Evolutionary conservation across 2,888 invertebrate genomes (phyloP).

Genomic region (Carcina quercana): DNA sequence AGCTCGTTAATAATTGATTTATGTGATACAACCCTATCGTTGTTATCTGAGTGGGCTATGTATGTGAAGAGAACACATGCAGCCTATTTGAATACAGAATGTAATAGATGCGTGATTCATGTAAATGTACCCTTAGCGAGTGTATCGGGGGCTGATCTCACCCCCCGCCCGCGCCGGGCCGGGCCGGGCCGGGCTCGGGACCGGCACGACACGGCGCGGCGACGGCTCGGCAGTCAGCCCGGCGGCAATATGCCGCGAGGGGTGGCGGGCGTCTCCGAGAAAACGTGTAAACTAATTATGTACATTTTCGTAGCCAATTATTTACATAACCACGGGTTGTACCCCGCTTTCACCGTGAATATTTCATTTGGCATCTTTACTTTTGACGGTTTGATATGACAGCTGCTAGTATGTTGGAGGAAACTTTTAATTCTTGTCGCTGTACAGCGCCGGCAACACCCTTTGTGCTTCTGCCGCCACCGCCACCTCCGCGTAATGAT

Average conservation of each 20-base stretch:
- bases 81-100: constrained; percentile 51
- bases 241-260: constrained; percentile 51
- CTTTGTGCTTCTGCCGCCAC: constrained; percentile 53
- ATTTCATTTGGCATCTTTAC: constrained; percentile 73
- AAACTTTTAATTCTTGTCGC: constrained; percentile 71
- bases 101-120: constrained; percentile 68
- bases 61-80: constrained; percentile 64
- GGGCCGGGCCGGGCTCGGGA: constrained; percentile 13
- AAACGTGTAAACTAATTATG: constrained; percentile 75
- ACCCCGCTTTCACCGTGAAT: constrained; percentile 73
- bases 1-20: constrained; percentile 38
- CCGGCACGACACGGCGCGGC: constrained; percentile 9
- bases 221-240: constrained; percentile 13
- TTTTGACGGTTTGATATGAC: constrained; percentile 72
- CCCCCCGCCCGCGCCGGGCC: constrained; percentile 26
- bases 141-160: constrained; percentile 55
- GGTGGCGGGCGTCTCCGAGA: constrained; percentile 49
- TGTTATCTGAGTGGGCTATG: constrained; percentile 50
- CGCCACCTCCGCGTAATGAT: constrained; percentile 61
- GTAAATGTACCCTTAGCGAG: constrained; percentile 68
- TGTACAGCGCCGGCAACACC: constrained; percentile 52
- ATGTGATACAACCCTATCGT: constrained; percentile 52
- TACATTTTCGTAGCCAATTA: constrained; percentile 74
- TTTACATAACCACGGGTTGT: constrained; percentile 71
- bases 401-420: constrained; percentile 69